A percentile compares a stretch with the other conserved stretches of the same genome.
phyloP scores from a whole-genome alignment of 2,113 vertebrate species.

The Oncorhynchus tshawytscha region DNA sequence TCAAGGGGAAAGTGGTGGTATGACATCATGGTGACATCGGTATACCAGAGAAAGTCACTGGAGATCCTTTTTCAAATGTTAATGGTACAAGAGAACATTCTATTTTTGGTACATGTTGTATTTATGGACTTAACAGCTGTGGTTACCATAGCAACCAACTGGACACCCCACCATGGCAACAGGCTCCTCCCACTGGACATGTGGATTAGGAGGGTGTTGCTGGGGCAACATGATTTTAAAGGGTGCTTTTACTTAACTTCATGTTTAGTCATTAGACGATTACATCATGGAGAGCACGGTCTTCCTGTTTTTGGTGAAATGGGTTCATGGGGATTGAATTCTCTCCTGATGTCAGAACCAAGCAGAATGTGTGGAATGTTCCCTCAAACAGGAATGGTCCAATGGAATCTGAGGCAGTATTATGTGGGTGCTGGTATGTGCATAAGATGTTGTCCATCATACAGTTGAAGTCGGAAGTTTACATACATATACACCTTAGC shows the following conservation, averaged over 20 bases:
- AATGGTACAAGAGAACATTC: constrained; percentile 25
- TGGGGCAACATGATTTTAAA: not conserved
- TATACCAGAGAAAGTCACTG: constrained; percentile 42
- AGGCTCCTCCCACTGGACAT: constrained; percentile 17
- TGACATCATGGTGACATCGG: not conserved
- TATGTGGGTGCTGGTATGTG: not conserved
- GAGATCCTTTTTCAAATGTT: constrained; percentile 32
- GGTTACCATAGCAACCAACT: not conserved
- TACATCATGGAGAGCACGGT: not conserved
- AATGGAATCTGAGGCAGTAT: not conserved
- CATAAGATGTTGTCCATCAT: not conserved
- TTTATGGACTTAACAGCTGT: constrained; percentile 49
- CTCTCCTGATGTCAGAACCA: not conserved
- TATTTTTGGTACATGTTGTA: constrained; percentile 51
- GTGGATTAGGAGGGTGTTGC: constrained; percentile 3
- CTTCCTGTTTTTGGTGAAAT: not conserved
- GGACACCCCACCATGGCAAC: constrained; percentile 32
- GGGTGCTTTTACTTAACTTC: constrained; percentile 9
- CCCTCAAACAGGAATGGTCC: not conserved
- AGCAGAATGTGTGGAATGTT: not conserved
- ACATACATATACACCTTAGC: too few relatives aligned
- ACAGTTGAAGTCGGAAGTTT: too few relatives aligned
- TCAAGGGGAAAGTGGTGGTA: constrained; percentile 69
- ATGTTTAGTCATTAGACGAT: constrained; percentile 27
- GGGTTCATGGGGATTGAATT: not conserved